Base-by-base conservation (phyloP, 2,797 vertebrate species). In the Paedocypris micromegethes region DNA sequence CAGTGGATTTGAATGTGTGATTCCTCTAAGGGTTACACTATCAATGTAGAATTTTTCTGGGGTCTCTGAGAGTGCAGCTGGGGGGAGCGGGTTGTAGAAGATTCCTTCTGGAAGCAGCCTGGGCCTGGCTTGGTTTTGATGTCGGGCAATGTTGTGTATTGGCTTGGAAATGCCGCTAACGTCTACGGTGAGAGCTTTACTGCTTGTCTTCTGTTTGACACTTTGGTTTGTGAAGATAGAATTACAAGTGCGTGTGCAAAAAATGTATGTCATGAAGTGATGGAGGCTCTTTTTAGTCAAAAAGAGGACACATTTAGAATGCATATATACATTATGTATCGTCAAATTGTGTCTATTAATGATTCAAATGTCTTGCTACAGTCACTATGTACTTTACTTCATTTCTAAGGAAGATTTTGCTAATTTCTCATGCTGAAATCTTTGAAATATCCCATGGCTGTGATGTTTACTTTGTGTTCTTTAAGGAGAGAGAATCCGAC, bases 161-260 rank as follows among this genome's bases (percentile, higher is more conserved):
- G 45, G 52, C 54, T 72, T 75, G 59, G 73, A 75, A 75, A 75
- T 75, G 74, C 74, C 69, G 59, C 65, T 75, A 45, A 72, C 74
- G 68, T 72, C 74, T 48, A 75, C 69, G 74, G 74, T 75, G 74
- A 75, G 74, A 58, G 47, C 8, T n/a, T 61, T 48, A 59, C 45
- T 37, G 45, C 68, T 66, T 61, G 51, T 50, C 58, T 44, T 56
- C 47, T 50, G 41, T 56, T 43, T 61, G 64, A 50, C 51, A 55
- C 9, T 54, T 38, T 47, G 50, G 58, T 44, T 58, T 45, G 42
- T 43, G 50, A 23, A 42, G 6, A 2, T 38, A 9, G 37, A 49
- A 55, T 56, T 5, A 9, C 42, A 69, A 48, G 49, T 57, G 5
- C 44, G 39, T 70, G 38, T 45, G 41, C 46, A 6, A 46, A 40